These are phyloP conservation scores for Alouatta palliata DNA, from an alignment of 2,113 vertebrate genomes.

Conservation along the genomic window DNA sequence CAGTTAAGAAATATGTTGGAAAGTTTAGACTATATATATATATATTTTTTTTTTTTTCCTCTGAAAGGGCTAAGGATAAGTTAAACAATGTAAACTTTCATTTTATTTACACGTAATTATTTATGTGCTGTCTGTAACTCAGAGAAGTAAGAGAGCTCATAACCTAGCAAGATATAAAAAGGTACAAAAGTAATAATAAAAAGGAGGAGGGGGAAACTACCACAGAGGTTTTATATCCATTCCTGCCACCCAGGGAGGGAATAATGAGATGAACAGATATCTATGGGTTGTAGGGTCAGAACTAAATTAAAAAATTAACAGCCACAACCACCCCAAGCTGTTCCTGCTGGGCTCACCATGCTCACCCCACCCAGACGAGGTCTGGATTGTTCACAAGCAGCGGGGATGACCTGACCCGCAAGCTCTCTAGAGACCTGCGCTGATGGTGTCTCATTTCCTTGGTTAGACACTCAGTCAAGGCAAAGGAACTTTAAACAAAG, in stretches of 20 bases:
- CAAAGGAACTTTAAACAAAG: neutral
- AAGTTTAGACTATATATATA: neutral
- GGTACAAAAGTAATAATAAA: neutral
- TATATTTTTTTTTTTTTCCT: rapidly evolving
- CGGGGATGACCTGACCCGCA: neutral
- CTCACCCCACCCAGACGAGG: conserved; percentile 63
- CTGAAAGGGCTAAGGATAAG: neutral
- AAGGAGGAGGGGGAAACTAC: neutral
- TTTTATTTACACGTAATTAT: neutral
- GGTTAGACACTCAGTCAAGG: neutral
- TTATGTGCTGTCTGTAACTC: neutral
- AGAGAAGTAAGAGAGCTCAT: neutral
- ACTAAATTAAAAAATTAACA: conserved; percentile 87
- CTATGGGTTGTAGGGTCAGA: conserved; percentile 80
- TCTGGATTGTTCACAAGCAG: neutral
- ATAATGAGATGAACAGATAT: conserved; percentile 85
- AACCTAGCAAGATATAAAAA: neutral
- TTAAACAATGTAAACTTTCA: neutral
- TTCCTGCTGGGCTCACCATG: conserved; percentile 82
- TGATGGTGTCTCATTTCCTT: rapidly evolving
- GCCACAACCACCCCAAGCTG: conserved; percentile 84
- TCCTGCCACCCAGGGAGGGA: conserved; percentile 85
- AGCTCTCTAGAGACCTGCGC: rapidly evolving
- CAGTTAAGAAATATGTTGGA: neutral
- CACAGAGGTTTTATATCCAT: conserved; percentile 58